Evolutionary conservation across 2,797 vertebrate genomes (phyloP).

Genomic region (Xenentodon cancila): DNA sequence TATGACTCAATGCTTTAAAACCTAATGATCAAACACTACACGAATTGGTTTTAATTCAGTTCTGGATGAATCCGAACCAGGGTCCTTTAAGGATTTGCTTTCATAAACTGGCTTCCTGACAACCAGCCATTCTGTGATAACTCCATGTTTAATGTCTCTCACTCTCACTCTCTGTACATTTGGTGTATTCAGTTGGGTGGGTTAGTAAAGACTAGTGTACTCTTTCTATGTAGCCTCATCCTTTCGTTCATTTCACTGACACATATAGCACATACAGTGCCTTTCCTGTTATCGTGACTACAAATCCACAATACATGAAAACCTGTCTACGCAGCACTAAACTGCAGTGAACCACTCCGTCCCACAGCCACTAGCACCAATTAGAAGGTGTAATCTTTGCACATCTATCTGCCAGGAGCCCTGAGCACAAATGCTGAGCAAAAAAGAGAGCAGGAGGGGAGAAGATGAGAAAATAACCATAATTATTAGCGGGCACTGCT

Average conservation of each 20-base stretch:
- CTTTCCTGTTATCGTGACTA: conserved; percentile 54
- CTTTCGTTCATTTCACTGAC: conserved; percentile 26
- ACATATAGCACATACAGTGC: conserved; percentile 36
- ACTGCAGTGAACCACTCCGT: conserved; percentile 51
- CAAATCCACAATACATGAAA: conserved; percentile 59
- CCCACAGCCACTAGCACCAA: conserved; percentile 70
- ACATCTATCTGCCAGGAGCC: conserved; percentile 78
- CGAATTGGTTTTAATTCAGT: too few relatives aligned
- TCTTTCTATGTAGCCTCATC: conserved; percentile 10
- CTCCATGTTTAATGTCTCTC: neutral
- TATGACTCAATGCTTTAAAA: too few relatives aligned
- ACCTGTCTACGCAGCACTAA: conserved; percentile 65
- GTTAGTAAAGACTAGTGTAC: neutral
- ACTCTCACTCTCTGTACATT: neutral
- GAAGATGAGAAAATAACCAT: conserved; percentile 67
- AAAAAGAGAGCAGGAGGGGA: conserved; percentile 43
- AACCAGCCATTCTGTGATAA: too few relatives aligned
- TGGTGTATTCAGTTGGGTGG: neutral
- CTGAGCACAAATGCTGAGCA: conserved; percentile 68
- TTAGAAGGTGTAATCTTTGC: conserved; percentile 76
- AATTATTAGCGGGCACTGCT: conserved; percentile 68
- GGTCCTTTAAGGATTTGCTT: too few relatives aligned
- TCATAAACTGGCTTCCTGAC: too few relatives aligned
- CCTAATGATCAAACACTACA: too few relatives aligned
- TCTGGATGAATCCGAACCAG: too few relatives aligned